phyloP scores from a whole-genome alignment of 2,113 vertebrate species.

The Tautogolabrus adspersus region DNA sequence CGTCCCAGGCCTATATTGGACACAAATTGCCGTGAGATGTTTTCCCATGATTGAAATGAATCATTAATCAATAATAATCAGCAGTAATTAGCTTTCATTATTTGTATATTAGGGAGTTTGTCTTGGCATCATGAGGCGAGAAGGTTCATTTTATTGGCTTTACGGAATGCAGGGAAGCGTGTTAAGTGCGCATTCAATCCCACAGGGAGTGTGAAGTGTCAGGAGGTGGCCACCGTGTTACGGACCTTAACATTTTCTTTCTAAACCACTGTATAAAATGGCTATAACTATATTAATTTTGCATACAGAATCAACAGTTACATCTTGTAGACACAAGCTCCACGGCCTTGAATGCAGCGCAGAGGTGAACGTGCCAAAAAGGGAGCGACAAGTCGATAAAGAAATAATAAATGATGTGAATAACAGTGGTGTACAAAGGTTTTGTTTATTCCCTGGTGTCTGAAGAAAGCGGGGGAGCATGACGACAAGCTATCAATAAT shows the following conservation, averaged over 20 bases:
- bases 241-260: neutral
- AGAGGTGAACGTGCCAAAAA: neutral
- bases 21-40: conserved; percentile 56
- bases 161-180: neutral
- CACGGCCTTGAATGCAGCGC: neutral
- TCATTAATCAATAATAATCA: conserved; percentile 77
- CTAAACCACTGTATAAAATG: neutral
- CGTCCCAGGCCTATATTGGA: conserved; percentile 29
- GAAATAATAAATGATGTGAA: conserved; percentile 47
- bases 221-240: conserved; percentile 11
- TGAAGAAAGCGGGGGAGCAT: conserved; percentile 20
- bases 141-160: conserved; percentile 21
- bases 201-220: neutral
- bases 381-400: conserved; percentile 43
- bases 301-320: neutral
- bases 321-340: neutral
- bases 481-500: conserved; percentile 59
- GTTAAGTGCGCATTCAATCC: neutral
- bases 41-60: conserved; percentile 48
- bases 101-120: conserved; percentile 47
- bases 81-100: conserved; percentile 66
- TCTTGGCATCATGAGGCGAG: conserved; percentile 26
- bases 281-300: neutral
- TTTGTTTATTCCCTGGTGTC: conserved; percentile 56
- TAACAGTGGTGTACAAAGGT: conserved; percentile 43